Evolutionary conservation across 2,113 vertebrate genomes (phyloP).

Genomic region (Pelecanus crispus): DNA sequence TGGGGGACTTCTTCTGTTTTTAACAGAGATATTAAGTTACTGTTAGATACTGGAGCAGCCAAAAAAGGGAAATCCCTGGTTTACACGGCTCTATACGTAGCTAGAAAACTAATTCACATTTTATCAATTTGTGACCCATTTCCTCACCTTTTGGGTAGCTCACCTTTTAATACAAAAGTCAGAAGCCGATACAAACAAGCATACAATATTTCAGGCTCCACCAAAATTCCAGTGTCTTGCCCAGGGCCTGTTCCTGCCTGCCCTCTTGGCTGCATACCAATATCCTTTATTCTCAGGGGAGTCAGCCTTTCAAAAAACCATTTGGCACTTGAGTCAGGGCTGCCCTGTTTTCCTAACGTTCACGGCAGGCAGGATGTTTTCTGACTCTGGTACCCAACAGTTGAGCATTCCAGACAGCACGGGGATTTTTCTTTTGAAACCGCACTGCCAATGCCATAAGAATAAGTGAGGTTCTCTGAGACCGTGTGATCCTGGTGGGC

Average conservation of each 20-base stretch:
- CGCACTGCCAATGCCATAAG: not conserved
- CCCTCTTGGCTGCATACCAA: slow-evolving; percentile 24
- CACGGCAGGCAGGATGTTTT: slow-evolving; percentile 40
- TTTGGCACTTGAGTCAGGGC: slow-evolving; percentile 20
- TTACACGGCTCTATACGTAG: not conserved
- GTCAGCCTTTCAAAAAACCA: slow-evolving; percentile 35
- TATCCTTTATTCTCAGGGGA: slow-evolving; percentile 31
- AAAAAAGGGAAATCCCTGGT: slow-evolving; percentile 29
- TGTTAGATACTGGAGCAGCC: not conserved
- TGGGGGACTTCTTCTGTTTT: not conserved
- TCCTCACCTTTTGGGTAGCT: not conserved
- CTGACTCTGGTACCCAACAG: slow-evolving; percentile 41
- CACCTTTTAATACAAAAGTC: not conserved
- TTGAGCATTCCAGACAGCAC: slow-evolving; percentile 24
- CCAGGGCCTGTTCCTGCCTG: slow-evolving; percentile 27
- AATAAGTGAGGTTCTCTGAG: not conserved
- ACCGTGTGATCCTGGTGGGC: not conserved
- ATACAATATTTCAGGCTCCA: not conserved
- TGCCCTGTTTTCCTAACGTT: slow-evolving; percentile 39
- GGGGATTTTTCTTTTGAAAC: slow-evolving; percentile 22
- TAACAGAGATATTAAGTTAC: slow-evolving; percentile 16
- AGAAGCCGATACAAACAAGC: not conserved
- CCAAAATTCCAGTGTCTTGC: slow-evolving; percentile 25
- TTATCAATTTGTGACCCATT: not conserved
- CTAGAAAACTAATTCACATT: not conserved